phyloP scores from a whole-genome alignment of 1,140 invertebrate genomes.

The Oncopeltus fasciatus region DNA sequence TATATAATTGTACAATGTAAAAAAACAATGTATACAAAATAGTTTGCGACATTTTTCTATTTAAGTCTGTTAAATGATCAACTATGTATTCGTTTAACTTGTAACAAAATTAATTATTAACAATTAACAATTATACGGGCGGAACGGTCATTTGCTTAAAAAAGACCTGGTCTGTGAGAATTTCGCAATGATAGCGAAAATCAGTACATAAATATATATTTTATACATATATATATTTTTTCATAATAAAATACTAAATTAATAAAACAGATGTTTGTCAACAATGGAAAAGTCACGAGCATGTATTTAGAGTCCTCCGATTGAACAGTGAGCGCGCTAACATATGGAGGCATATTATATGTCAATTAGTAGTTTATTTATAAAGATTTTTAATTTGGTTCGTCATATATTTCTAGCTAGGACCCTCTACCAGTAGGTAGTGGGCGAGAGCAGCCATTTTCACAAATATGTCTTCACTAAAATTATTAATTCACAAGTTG shows the following conservation, averaged over 20 bases:
- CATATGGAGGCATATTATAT: not conserved
- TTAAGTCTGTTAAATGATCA: conserved; percentile 6
- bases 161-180: conserved; percentile 2
- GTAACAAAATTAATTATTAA: conserved; percentile 10
- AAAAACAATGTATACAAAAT: conserved; percentile 9
- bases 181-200: not conserved
- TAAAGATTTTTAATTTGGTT: not conserved
- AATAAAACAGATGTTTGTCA: not conserved
- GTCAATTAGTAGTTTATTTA: too few relatives aligned
- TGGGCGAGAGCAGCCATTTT: not conserved
- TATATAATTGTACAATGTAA: conserved; percentile 9
- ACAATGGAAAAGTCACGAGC: conserved; percentile 2
- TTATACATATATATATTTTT: conserved; percentile 3
- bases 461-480: not conserved
- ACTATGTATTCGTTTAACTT: conserved; percentile 6
- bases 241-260: not conserved
- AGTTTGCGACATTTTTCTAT: conserved; percentile 4
- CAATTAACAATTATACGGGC: conserved; percentile 8
- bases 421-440: not conserved
- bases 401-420: not conserved
- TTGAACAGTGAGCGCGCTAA: not conserved
- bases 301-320: not conserved
- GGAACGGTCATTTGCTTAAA: conserved; percentile 8
- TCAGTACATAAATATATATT: conserved; percentile 7
- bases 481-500: too few relatives aligned